Evolutionary conservation across 2,888 invertebrate genomes (phyloP).

Genomic region (Apamea crenata): DNA sequence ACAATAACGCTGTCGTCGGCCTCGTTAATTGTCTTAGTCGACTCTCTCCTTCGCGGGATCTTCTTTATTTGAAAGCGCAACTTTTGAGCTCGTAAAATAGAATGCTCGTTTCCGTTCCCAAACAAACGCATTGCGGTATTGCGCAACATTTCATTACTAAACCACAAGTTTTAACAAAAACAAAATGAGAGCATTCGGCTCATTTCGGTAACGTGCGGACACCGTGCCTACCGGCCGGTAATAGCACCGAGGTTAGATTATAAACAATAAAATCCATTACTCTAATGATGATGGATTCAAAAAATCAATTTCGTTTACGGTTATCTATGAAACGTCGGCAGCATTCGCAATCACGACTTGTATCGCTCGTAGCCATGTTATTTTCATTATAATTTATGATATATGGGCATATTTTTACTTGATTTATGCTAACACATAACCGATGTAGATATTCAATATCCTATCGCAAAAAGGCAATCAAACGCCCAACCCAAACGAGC

Average conservation of each 20-base stretch:
- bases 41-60: conserved; percentile 76
- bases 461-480: conserved; percentile 42
- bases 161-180: conserved; percentile 82
- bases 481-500: conserved; percentile 22
- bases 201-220: conserved; percentile 85
- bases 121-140: conserved; percentile 76
- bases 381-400: conserved; percentile 47
- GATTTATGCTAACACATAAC: conserved; percentile 37
- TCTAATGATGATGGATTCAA: conserved; percentile 84
- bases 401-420: conserved; percentile 39
- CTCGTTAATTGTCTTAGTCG: conserved; percentile 86
- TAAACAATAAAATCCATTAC: conserved; percentile 84
- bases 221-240: conserved; percentile 80
- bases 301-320: conserved; percentile 87
- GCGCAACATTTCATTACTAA: conserved; percentile 78
- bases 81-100: conserved; percentile 80
- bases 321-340: conserved; percentile 78
- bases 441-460: conserved; percentile 38
- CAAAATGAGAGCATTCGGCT: conserved; percentile 76
- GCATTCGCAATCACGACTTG: conserved; percentile 73
- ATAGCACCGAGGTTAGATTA: conserved; percentile 82
- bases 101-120: conserved; percentile 78
- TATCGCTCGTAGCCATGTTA: conserved; percentile 40
- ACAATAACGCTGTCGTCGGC: conserved; percentile 88
- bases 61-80: conserved; percentile 78